A percentile compares a stretch with the other conserved stretches of the same genome.
These are phyloP conservation scores for Macheiramphus alcinus DNA, from an alignment of 2,113 vertebrate species.

Conservation along the genomic window DNA sequence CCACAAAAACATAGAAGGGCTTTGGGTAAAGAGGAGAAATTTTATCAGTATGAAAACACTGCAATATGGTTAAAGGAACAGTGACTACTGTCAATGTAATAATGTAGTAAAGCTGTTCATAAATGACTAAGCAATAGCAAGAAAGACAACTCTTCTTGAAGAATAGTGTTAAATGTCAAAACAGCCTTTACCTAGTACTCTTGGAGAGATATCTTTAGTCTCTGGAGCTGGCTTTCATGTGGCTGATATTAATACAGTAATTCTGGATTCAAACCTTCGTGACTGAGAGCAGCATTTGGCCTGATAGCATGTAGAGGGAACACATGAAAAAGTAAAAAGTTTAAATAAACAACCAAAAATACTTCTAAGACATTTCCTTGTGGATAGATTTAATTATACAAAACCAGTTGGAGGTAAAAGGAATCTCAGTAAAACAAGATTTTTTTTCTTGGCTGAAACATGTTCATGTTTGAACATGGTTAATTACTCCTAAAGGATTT, in stretches of 20 bases:
- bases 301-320: background rate
- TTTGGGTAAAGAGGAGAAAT: background rate
- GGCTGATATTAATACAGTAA: background rate
- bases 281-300: background rate
- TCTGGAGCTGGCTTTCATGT: background rate
- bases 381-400: conserved; percentile 16
- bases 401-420: background rate
- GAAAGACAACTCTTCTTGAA: background rate
- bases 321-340: background rate
- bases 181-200: background rate
- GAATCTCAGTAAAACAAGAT: background rate
- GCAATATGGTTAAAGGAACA: background rate
- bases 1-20: background rate
- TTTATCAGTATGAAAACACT: background rate
- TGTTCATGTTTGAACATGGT: background rate
- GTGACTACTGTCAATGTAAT: background rate
- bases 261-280: background rate
- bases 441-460: background rate
- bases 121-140: background rate
- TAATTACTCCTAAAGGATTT: background rate
- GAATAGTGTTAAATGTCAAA: background rate
- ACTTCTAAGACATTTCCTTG: background rate
- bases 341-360: background rate
- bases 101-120: background rate
- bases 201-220: background rate